A percentile compares a stretch with the other conserved stretches of the same genome.
phyloP scores from a whole-genome alignment of 2,113 vertebrate genomes.

The Malurus alboscapulatus region DNA sequence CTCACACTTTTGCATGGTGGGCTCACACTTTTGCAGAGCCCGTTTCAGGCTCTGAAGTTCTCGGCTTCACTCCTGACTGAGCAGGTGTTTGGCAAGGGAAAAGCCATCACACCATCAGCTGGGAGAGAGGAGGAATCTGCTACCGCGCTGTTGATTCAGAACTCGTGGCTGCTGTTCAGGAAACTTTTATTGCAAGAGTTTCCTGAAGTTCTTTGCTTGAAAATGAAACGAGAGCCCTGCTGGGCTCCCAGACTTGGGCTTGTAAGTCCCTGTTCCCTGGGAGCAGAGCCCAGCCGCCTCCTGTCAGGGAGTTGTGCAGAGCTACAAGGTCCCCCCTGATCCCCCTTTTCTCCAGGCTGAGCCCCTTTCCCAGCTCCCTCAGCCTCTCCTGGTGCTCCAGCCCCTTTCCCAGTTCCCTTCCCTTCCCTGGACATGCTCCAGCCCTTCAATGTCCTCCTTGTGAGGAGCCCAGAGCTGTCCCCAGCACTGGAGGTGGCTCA shows the following conservation, averaged over 20 bases:
- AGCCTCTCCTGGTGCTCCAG: not conserved
- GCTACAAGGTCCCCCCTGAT: not conserved
- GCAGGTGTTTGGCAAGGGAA: constrained; percentile 51
- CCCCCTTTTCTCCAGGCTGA: not conserved
- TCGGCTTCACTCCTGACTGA: not conserved
- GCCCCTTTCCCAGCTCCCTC: not conserved
- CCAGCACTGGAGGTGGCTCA: not conserved
- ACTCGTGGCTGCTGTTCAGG: constrained; percentile 21
- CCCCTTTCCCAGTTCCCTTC: not conserved
- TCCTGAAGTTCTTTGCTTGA: not conserved
- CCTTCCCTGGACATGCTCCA: fast-evolving
- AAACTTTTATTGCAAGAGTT: constrained; percentile 10
- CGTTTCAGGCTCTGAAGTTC: not conserved
- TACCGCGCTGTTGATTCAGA: not conserved
- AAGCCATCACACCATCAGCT: constrained; percentile 15
- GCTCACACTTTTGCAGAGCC: not conserved
- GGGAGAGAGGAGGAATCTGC: constrained; percentile 19
- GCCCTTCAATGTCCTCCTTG: not conserved
- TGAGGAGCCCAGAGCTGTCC: not conserved
- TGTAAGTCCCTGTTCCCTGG: not conserved
- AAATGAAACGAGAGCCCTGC: not conserved
- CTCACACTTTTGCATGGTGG: not conserved
- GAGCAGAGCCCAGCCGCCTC: not conserved
- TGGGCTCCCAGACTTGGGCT: not conserved
- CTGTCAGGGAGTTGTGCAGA: not conserved